Base-by-base conservation (phyloP, 2,888 invertebrate species). In the Ditula angustiorana region DNA sequence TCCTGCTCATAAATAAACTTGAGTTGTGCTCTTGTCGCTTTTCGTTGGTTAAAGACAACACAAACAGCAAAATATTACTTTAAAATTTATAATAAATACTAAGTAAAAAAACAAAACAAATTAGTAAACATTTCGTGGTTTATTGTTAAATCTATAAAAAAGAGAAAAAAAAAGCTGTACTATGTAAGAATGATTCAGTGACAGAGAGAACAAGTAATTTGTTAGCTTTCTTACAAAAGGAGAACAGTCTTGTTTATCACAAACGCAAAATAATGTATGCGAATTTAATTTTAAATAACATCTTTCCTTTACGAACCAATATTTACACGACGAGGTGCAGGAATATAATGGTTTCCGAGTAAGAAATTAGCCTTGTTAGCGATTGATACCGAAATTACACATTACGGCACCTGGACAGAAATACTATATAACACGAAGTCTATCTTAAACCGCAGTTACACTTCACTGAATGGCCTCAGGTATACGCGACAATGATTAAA, bases 401-500 rank as follows among this genome's bases (percentile, higher is more conserved):
- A 52, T 58, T 52, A 33, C 50, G 28, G 16, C 19, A 28, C 37
- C n/a, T 19, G 21, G 26, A 59, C 19, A 33, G 59, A 59, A 55
- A 55, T 23, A 28, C 47, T 11, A 47, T 62, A 53, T 64, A 57
- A 58, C 63, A 63, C 63, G 44, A 56, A 62, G 52, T 64, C 59
- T 64, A 59, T 59, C 59, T 53, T 46, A 58, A 52, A 26, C 26
- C 3, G 37, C 47, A 58, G 59, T 64, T 59, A 50, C 30, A 21
- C 46, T n/a, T 13, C 26, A 11, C 35, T 55, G 55, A 61, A 61
- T 56, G 16, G 21, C 26, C 47, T 41, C 35, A 46, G 49, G 33
- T 44, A 50, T 61, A 53, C 44, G 62, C 66, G 62, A 66, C 61
- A 62, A 61, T 67, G 57, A 77, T 79, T 77, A 73, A 72, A 56